Evolutionary conservation across 1,140 invertebrate genomes (phyloP), one percentile per base, ranked within the genome.

Genomic region (Choristoneura fumiferana): DNA sequence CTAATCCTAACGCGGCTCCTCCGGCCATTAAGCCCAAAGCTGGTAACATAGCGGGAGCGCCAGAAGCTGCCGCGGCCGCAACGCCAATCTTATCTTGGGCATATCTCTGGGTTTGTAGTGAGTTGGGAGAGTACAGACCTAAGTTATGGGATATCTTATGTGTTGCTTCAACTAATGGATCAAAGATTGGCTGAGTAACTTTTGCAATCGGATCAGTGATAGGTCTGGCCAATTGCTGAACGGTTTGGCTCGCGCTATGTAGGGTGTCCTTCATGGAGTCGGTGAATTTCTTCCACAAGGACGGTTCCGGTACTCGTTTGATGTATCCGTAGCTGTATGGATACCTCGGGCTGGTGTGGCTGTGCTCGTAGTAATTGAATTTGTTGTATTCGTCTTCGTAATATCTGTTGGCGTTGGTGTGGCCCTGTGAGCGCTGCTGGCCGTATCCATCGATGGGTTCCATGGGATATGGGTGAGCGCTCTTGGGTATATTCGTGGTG

Each of bases 141-240:
- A 95, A 82, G 75, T 95, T 95, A 57, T 94, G 90, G 1, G 93
- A 93, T 54, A 95, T 95, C 81, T 95, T 95, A 1, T 95, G 93
- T 0, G 94, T 94, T 0, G 94, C 94, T 82, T 95, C 94, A 0
- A 95, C 91, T 1, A 95, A 60, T 0, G 94, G 94, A 58, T 94
- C 93, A 8, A 95, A 89, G 0, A 95, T 94, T 0, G 94, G 94
- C 37, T 92, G 89, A 0, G 93, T 92, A 0, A 92, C 93, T 72
- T 93, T 93, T 0, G 93, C 91, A 22, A 94, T 79, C 0, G 93
- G 93, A 45, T 94, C 93, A 45, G 94, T 91, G 4, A 94, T 92
- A 0, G 93, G 93, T 52, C 76, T 82, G 0, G 94, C 93, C 0
- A 95, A 77, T 64, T 93, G 92, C 10, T 93, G 92, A 37, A 95